Conservation (phyloP, 2,113 vertebrate species). For the Gnathonemus echidnorhynchus region DNA sequence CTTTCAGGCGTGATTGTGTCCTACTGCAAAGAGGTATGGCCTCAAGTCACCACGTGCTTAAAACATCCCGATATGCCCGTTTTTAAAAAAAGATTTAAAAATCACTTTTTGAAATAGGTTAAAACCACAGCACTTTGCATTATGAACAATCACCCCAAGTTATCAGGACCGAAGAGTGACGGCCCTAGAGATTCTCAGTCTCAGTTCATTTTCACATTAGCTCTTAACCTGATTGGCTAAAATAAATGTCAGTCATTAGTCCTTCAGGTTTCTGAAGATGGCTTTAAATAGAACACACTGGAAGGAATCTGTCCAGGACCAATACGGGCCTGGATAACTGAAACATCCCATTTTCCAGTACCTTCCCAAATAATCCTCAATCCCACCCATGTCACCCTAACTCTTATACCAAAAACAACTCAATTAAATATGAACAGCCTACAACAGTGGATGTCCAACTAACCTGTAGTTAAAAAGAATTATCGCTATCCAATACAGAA, state of each 20-base stretch:
- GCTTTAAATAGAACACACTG: background rate
- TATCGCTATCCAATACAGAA: background rate
- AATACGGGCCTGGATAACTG: background rate
- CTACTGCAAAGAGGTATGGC: constrained; percentile 35
- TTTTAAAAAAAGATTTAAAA: background rate
- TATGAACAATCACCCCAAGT: background rate
- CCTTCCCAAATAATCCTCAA: background rate
- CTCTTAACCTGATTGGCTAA: constrained; percentile 6
- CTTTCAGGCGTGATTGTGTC: constrained; percentile 27
- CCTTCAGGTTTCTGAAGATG: background rate
- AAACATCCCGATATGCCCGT: background rate
- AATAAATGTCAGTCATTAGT: background rate
- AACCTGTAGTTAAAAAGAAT: background rate
- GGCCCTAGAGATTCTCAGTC: background rate
- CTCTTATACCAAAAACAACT: background rate
- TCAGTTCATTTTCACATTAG: background rate
- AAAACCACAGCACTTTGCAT: background rate
- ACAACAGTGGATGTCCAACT: background rate
- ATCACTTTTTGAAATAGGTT: background rate
- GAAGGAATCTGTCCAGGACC: background rate
- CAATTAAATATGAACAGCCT: constrained; percentile 2
- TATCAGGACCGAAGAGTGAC: background rate
- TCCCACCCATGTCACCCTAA: background rate
- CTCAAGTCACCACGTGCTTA: constrained; percentile 12
- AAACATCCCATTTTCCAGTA: constrained; percentile 8